phyloP scores from a whole-genome alignment of 2,113 vertebrate genomes.

The Colinus virginianus region DNA sequence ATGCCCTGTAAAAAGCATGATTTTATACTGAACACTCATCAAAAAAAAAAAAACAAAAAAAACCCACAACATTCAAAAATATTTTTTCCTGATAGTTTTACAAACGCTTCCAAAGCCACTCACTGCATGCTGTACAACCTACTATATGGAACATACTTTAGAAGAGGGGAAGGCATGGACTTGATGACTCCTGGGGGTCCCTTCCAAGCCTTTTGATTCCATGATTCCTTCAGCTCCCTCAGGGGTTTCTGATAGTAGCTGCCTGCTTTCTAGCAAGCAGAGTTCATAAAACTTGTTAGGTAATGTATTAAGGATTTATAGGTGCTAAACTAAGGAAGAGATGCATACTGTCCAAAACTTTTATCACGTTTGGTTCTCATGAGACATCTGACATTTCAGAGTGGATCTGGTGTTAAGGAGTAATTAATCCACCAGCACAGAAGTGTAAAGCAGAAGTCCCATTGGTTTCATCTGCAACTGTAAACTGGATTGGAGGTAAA shows the following conservation, averaged over 20 bases:
- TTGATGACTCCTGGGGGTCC: no score
- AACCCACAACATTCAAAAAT: background rate
- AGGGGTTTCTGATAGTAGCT: background rate
- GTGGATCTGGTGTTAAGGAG: background rate
- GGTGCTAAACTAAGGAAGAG: background rate
- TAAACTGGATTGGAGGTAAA: background rate
- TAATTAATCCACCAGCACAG: background rate
- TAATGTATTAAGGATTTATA: background rate
- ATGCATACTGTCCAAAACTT: background rate
- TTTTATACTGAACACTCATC: background rate
- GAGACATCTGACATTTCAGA: background rate
- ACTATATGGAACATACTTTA: no score
- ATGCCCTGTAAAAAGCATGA: background rate
- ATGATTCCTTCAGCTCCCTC: background rate
- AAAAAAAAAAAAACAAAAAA: background rate
- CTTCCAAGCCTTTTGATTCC: no score
- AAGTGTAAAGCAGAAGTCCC: background rate
- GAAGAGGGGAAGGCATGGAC: no score
- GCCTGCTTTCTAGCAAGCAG: background rate
- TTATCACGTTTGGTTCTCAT: background rate
- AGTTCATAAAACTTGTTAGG: background rate
- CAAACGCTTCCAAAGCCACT: background rate
- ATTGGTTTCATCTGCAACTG: background rate
- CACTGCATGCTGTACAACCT: background rate
- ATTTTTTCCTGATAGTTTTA: background rate